phyloP scores from a whole-genome alignment of 1,140 invertebrate species.

The Planococcus citri region DNA sequence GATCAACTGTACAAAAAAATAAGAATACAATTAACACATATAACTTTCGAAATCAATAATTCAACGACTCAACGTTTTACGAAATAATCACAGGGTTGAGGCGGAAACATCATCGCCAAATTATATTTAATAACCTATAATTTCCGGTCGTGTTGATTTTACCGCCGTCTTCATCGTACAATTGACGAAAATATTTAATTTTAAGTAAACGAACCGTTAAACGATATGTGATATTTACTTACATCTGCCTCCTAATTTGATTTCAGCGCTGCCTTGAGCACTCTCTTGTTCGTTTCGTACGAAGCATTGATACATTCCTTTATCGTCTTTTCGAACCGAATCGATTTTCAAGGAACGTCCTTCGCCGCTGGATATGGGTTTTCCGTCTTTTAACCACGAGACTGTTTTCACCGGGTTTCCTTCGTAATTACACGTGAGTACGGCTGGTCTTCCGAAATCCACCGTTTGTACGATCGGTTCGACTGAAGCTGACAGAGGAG shows the following conservation, averaged over 20 bases:
- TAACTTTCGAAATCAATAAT: slow-evolving; percentile 1
- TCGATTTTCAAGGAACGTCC: slow-evolving; percentile 71
- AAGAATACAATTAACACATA: slow-evolving; percentile 2
- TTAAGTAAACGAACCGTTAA: not conserved
- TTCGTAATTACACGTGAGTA: slow-evolving; percentile 77
- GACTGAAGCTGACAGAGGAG: slow-evolving; percentile 70
- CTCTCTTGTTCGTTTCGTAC: slow-evolving; percentile 87
- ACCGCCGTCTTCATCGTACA: no score
- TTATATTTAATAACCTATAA: not conserved
- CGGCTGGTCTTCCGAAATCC: slow-evolving; percentile 80
- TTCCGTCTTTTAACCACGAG: slow-evolving; percentile 85
- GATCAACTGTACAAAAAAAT: slow-evolving; percentile 49
- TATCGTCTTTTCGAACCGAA: slow-evolving; percentile 83
- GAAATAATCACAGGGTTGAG: not conserved
- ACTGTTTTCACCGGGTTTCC: slow-evolving; percentile 81
- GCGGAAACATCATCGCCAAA: no score
- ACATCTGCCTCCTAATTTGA: slow-evolving; percentile 85
- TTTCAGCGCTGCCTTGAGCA: slow-evolving; percentile 78
- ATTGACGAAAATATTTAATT: not conserved
- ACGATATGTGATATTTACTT: slow-evolving; percentile 33
- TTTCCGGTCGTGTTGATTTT: not conserved
- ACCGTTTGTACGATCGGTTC: slow-evolving; percentile 82
- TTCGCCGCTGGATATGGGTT: slow-evolving; percentile 56
- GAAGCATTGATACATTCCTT: slow-evolving; percentile 96
- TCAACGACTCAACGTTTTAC: not conserved